phyloP scores from a whole-genome alignment of 2,797 vertebrate species.

The Clarias platycephalus region DNA sequence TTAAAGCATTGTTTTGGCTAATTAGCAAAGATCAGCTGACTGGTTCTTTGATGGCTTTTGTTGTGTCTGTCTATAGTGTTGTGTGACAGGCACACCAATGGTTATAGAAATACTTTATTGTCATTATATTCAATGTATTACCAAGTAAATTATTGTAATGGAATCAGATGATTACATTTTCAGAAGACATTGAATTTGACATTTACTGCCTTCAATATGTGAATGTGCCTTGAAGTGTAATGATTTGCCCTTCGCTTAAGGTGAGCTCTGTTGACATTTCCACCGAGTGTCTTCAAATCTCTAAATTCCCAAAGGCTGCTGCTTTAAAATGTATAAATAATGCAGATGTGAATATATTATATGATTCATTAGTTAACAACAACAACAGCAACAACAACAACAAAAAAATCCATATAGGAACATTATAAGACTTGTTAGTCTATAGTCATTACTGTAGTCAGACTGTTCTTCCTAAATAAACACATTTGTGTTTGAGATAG shows the following conservation, averaged over 20 bases:
- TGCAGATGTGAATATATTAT: background rate
- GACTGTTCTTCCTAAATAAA: background rate
- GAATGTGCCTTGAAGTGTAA: background rate
- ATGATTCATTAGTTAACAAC: background rate
- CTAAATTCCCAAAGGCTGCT: background rate
- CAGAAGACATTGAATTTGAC: background rate
- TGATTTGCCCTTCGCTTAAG: background rate
- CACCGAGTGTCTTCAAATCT: background rate
- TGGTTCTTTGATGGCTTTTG: background rate
- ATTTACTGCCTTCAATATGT: background rate
- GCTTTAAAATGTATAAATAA: conserved; percentile 1
- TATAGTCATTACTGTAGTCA: background rate
- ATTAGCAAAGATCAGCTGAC: background rate
- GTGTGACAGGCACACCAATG: background rate
- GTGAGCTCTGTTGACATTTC: background rate
- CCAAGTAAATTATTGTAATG: background rate
- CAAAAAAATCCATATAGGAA: background rate
- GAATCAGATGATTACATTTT: conserved; percentile 1
- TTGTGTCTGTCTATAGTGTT: background rate
- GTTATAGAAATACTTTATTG: background rate
- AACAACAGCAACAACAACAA: no score
- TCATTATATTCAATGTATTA: background rate
- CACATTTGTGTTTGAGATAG: background rate
- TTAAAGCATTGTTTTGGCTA: background rate
- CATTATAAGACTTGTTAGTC: background rate